Conservation (phyloP, 2,113 vertebrate genomes). For the Glareola pratincola region DNA sequence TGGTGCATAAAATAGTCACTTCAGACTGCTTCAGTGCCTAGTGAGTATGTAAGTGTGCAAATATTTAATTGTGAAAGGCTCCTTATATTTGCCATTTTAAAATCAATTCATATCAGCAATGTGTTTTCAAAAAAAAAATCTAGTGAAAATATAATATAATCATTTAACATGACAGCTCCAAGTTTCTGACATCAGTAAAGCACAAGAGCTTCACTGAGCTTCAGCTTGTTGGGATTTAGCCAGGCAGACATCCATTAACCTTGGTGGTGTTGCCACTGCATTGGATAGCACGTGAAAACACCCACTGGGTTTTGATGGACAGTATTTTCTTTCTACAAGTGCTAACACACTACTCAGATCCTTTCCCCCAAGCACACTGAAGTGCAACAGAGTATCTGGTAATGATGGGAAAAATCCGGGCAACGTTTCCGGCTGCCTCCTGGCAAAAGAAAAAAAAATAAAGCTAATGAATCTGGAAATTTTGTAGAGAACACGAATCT, state of each 20-base stretch:
- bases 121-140: not conserved
- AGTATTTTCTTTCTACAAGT: not conserved
- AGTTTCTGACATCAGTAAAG: not conserved
- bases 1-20: not conserved
- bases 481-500: too few species aligned
- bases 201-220: not conserved
- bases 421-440: too few species aligned
- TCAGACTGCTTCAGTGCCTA: not conserved
- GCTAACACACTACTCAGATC: not conserved
- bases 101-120: not conserved
- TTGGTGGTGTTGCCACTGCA: not conserved
- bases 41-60: not conserved
- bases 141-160: not conserved
- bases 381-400: not conserved
- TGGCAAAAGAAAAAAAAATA: not conserved
- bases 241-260: not conserved
- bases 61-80: not conserved
- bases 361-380: not conserved
- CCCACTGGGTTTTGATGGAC: rapidly evolving
- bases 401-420: not conserved
- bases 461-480: not conserved
- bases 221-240: not conserved
- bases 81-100: not conserved
- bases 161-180: not conserved
- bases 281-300: rapidly evolving